Evolutionary conservation across 1,140 invertebrate genomes (phyloP).

Genomic region (Drosophila athabasca): DNA sequence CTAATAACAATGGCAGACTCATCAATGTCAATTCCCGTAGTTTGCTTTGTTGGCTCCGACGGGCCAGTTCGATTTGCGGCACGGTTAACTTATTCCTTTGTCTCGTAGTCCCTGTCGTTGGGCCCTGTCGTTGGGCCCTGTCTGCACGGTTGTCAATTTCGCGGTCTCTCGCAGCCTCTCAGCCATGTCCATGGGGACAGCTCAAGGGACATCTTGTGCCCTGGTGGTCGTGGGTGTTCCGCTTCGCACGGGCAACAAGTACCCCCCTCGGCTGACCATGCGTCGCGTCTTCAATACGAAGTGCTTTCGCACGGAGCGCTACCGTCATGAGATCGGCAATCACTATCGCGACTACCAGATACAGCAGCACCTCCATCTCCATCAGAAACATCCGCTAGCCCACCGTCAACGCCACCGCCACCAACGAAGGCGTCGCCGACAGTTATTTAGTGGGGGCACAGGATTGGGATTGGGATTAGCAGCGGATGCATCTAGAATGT

Average conservation of each 20-base stretch:
- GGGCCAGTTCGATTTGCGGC: slow-evolving; percentile 39
- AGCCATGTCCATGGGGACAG: slow-evolving; percentile 17
- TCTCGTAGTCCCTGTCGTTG: background rate
- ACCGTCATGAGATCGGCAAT: slow-evolving; percentile 78
- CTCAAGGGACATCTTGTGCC: slow-evolving; percentile 13
- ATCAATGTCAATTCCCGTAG: slow-evolving; percentile 68
- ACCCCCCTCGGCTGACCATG: slow-evolving; percentile 56
- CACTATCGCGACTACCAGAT: slow-evolving; percentile 78
- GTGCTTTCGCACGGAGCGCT: slow-evolving; percentile 61
- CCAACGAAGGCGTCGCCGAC: slow-evolving; percentile 6
- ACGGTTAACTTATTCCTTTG: slow-evolving; percentile 15
- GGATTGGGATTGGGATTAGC: background rate
- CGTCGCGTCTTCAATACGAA: slow-evolving; percentile 63
- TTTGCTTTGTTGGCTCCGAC: slow-evolving; percentile 56
- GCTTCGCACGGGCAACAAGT: slow-evolving; percentile 52
- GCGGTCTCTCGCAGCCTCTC: background rate
- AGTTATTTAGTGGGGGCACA: background rate
- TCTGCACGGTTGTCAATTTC: slow-evolving; percentile 8
- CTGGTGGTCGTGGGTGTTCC: slow-evolving; percentile 51
- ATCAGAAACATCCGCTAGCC: slow-evolving; percentile 1
- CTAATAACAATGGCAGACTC: slow-evolving; percentile 26
- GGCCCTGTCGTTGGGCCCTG: slow-evolving; percentile 11
- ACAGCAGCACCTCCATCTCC: slow-evolving; percentile 42
- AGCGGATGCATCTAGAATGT: slow-evolving; percentile 9
- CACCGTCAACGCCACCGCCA: slow-evolving; percentile 11